Evolutionary conservation across 2,888 invertebrate genomes (phyloP).

Genomic region (Alentia gelatinosa): DNA sequence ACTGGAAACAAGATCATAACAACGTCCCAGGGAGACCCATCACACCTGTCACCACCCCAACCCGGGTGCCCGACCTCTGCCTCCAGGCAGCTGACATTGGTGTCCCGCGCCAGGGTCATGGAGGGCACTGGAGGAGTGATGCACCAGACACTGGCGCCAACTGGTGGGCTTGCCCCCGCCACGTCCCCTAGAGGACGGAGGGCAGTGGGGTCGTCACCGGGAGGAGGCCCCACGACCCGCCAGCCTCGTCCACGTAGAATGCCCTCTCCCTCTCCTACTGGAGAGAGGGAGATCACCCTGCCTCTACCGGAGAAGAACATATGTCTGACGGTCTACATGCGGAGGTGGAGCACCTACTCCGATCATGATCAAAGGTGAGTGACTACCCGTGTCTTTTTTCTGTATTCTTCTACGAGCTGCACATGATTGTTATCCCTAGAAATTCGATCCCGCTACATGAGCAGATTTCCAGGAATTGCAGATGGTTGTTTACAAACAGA

Average conservation of each 20-base stretch:
- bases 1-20: background rate
- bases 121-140: background rate
- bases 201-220: background rate
- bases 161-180: background rate
- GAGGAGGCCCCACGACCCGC: background rate
- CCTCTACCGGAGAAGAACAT: slow-evolving; percentile 14
- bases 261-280: background rate
- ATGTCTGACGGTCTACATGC: slow-evolving; percentile 20
- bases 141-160: background rate
- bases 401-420: too few relatives aligned
- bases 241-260: background rate
- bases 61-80: background rate
- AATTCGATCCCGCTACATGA: too few relatives aligned
- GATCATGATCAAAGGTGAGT: slow-evolving; percentile 30
- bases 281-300: slow-evolving; percentile 10
- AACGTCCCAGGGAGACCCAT: background rate
- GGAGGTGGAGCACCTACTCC: background rate
- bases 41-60: background rate
- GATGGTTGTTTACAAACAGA: background rate
- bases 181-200: background rate
- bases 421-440: too few relatives aligned
- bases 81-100: background rate
- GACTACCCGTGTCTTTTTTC: too few relatives aligned
- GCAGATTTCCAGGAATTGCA: background rate
- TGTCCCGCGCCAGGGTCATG: background rate